These are phyloP conservation scores for Festucalex cinctus DNA, from an alignment of 2,113 vertebrate genomes.

Conservation along the genomic window DNA sequence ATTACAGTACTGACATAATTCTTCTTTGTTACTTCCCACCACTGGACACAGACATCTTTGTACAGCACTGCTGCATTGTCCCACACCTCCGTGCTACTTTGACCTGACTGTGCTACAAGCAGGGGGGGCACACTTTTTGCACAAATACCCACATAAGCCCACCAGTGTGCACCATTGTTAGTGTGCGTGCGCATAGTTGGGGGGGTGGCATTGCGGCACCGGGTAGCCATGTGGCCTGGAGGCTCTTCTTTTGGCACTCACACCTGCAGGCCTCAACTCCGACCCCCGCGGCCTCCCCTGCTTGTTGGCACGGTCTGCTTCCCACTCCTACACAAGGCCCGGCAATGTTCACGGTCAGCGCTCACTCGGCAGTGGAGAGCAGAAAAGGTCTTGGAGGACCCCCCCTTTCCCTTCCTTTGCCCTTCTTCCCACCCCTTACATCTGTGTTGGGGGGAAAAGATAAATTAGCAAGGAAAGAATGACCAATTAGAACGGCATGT, in stretches of 20 bases:
- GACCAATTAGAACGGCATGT: slow-evolving; percentile 58
- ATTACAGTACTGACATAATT: not conserved
- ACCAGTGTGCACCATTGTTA: not conserved
- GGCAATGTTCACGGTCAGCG: slow-evolving; percentile 40
- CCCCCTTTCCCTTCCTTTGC: slow-evolving; percentile 4
- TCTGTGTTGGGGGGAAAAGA: slow-evolving; percentile 55
- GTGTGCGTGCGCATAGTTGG: not conserved
- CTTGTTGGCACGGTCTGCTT: slow-evolving; percentile 28
- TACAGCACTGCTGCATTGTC: slow-evolving; percentile 33
- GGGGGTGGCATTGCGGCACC: not conserved
- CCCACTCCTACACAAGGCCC: slow-evolving; percentile 33
- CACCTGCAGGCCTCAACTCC: slow-evolving; percentile 46
- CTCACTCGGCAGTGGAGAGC: slow-evolving; percentile 20
- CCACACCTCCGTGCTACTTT: slow-evolving; percentile 39
- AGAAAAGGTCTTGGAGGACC: slow-evolving; percentile 16
- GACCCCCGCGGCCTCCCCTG: slow-evolving; percentile 39
- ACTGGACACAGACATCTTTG: slow-evolving; percentile 24
- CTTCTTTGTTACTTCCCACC: not conserved
- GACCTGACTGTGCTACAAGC: slow-evolving; percentile 22
- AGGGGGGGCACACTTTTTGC: not conserved
- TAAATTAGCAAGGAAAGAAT: slow-evolving; percentile 56
- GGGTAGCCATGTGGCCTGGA: slow-evolving; percentile 13
- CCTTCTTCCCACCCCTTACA: slow-evolving; percentile 36
- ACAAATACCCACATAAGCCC: not conserved
- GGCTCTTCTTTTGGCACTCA: slow-evolving; percentile 29